Conservation (phyloP, 92 coral and sea anemone species). For the Palythoa heliodiscus region DNA sequence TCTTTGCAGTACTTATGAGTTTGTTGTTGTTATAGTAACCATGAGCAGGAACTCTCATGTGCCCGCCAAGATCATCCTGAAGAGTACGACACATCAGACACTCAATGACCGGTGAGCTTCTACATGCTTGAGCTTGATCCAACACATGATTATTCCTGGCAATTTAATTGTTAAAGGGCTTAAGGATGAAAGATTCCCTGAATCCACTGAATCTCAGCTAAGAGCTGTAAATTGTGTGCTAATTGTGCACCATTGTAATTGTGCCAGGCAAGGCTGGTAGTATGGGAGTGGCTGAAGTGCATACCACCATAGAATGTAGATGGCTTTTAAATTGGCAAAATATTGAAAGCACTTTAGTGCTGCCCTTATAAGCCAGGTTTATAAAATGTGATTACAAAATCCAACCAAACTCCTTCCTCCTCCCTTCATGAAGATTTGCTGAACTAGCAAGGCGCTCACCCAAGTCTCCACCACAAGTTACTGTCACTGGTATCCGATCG, state of each 20-base stretch:
- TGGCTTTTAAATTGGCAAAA: conserved; percentile 35
- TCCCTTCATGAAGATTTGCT: conserved; percentile 88
- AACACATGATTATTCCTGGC: conserved; percentile 52
- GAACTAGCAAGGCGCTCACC: conserved; percentile 83
- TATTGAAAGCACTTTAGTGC: conserved; percentile 24
- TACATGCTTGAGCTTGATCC: conserved; percentile 49
- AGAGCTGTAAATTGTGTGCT: conserved; percentile 36
- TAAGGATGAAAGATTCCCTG: conserved; percentile 30
- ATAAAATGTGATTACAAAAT: conserved; percentile 59
- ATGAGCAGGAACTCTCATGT: conserved; percentile 61
- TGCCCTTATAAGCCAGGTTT: conserved; percentile 44
- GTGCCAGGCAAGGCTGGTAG: conserved; percentile 26
- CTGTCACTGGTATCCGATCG: conserved; percentile 77
- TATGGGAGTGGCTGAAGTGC: conserved; percentile 25
- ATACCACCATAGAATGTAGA: background rate
- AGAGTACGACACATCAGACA: conserved; percentile 95
- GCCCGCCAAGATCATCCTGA: conserved; percentile 93
- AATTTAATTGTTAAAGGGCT: conserved; percentile 39
- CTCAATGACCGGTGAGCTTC: conserved; percentile 98
- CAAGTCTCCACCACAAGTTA: conserved; percentile 89
- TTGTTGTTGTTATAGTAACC: conserved; percentile 36
- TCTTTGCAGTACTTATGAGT: background rate
- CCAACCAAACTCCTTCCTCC: conserved; percentile 67
- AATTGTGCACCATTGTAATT: conserved; percentile 21
- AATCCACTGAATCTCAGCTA: conserved; percentile 34